Conservation (phyloP, 2,113 vertebrate species). For the Odontesthes bonariensis region DNA sequence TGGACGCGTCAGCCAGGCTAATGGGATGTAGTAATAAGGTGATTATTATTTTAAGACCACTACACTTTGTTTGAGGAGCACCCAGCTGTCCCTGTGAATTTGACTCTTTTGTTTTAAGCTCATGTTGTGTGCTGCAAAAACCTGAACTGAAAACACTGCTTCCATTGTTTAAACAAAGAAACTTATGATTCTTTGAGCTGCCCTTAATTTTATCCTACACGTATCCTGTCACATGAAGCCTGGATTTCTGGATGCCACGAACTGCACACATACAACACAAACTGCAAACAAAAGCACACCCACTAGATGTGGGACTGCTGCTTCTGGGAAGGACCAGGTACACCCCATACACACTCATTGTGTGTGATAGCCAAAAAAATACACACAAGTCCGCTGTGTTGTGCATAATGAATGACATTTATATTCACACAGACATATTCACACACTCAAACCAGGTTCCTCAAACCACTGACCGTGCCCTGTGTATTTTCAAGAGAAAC, state of each 20-base stretch:
- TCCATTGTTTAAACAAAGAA: not conserved
- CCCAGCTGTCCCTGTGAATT: too few species aligned
- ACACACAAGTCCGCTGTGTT: slow-evolving; percentile 18
- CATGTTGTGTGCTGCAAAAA: too few species aligned
- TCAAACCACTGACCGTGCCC: slow-evolving; percentile 28
- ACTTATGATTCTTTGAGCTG: not conserved
- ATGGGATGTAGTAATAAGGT: too few species aligned
- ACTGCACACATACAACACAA: not conserved
- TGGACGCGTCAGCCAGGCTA: too few species aligned
- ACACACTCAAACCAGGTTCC: slow-evolving; percentile 26
- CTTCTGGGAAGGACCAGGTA: slow-evolving; percentile 33
- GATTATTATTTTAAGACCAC: too few species aligned
- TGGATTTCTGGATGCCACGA: not conserved
- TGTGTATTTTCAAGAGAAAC: slow-evolving; percentile 46
- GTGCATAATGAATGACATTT: slow-evolving; percentile 37
- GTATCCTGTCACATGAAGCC: not conserved
- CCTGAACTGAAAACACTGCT: not conserved
- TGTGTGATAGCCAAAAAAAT: slow-evolving; percentile 21
- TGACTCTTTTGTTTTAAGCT: too few species aligned
- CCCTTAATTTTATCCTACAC: slow-evolving; percentile 3
- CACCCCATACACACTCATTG: not conserved
- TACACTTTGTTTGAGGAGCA: too few species aligned
- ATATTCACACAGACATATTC: not conserved
- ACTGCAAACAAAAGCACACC: not conserved
- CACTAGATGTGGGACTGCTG: not conserved